Evolutionary conservation across 2,797 vertebrate genomes (phyloP), one percentile per base, ranked within the genome.

Genomic region (Phataginus tricuspis): DNA sequence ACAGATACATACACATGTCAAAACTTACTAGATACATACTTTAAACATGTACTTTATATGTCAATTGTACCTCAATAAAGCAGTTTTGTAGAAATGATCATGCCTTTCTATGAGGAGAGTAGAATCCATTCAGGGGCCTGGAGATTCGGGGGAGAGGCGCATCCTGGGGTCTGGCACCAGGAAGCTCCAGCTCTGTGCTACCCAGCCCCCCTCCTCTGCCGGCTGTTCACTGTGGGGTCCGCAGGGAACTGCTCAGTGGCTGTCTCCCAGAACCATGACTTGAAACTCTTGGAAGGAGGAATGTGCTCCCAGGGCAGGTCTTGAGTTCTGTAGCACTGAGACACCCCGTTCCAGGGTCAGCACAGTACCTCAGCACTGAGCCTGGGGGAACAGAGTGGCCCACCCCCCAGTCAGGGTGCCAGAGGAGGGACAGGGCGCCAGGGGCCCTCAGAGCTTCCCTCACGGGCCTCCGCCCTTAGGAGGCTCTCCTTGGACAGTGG

Each of bases 251-350:
- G 45, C 31, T 4, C 25, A 3, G 64, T 86, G 0, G 7, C 79
- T 95, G 45, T 19, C 49, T 80, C 39, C 27, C 2, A 2, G 11
- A 83, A 4, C 27, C 31, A 0, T 2, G 19, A 3, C 7, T 37
- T 7, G n/a, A 85, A 66, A 29, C 7, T 34, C 25, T 39, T 34
- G 59, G 29, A 19, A 49, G 14, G 49, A 42, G 79, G 12, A 7
- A 8, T 59, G 34, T 11, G 64, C 34, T 25, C 42, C 55, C 2
- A 0, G 11, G 5, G 14, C 27, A 55, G 31, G 57, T 72, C 94
- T 86, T 51, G 21, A 57, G 7, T 57, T n/a, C 91, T 93, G 86
- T 9, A 89, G 80, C 78, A 15, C 97, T 98, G 78, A 93, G 69
- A 72, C 0, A 69, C 9, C 68, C 77, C 93, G 74, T 86, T 80